phyloP scores from a whole-genome alignment of 2,888 invertebrate species.

The Notodonta ziczac region DNA sequence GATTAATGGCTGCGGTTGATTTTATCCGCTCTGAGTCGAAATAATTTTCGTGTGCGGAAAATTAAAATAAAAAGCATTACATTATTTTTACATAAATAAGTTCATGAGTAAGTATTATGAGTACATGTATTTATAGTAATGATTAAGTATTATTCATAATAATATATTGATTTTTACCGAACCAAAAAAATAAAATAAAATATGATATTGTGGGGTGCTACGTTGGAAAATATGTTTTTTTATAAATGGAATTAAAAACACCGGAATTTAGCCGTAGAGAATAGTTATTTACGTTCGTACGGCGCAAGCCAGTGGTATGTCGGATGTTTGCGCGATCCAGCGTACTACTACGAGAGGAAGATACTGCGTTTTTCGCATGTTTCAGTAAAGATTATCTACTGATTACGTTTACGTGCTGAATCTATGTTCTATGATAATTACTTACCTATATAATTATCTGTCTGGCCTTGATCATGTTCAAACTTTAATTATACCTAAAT shows the following conservation, averaged over 20 bases:
- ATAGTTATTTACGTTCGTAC: slow-evolving; percentile 18
- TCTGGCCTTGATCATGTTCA: not conserved
- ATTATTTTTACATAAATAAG: too few species aligned
- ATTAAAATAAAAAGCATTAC: too few species aligned
- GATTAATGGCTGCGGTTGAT: too few species aligned
- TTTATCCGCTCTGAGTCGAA: too few species aligned
- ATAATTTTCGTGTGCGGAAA: too few species aligned
- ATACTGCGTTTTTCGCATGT: slow-evolving; percentile 61
- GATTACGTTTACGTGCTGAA: slow-evolving; percentile 29
- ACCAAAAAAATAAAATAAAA: too few species aligned
- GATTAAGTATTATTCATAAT: too few species aligned
- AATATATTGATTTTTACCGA: too few species aligned
- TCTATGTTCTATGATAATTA: slow-evolving; percentile 15
- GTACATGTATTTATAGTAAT: too few species aligned
- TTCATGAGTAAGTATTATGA: too few species aligned
- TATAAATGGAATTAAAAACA: not conserved
- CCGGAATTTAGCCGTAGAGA: slow-evolving; percentile 5
- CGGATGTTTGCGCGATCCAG: slow-evolving; percentile 74
- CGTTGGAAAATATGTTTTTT: too few species aligned
- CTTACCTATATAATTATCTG: not conserved
- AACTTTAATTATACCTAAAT: not conserved
- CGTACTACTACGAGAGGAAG: slow-evolving; percentile 50
- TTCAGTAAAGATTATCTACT: slow-evolving; percentile 28
- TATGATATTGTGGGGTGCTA: too few species aligned
- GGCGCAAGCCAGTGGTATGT: slow-evolving; percentile 34